Evolutionary conservation across 1,140 invertebrate genomes (phyloP), one percentile per base, ranked within the genome.

Genomic region (Drosophila simulans): DNA sequence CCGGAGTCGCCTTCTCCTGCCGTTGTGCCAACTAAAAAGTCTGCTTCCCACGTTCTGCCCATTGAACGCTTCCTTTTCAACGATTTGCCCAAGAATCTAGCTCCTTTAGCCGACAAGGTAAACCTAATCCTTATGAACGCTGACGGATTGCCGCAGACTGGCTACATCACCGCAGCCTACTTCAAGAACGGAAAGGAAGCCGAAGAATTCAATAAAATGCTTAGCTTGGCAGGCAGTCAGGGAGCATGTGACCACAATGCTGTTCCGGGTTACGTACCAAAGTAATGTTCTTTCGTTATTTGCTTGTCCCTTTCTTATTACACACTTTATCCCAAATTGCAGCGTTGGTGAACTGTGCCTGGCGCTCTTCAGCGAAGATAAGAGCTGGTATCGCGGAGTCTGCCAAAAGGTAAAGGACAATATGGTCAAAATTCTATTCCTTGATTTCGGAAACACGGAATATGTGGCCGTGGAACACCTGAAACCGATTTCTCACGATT

Each of bases 331-430:
- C 0, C 20, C 25, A 4, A 4, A 39, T 17, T 37, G 3, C 22
- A 88, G 83, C 10, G 40, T 89, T 55, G 71, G 72, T 0, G 83
- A 88, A 70, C 1, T 83, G 31, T 89, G 84, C 20, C 5, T 72
- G 42, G 31, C 65, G 1, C 11, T 69, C 4, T 88, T 46, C 40
- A 8, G 10, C 10, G 84, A 73, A 8, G 83, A 88, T 40, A 53
- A 63, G 4, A 4, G 7, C 0, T 88, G 83, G 84, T 89, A 88
- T 17, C 83, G 83, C 4, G 76, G 76, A 13, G 57, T 80, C 27
- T 88, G 83, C 17, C 34, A 46, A 4, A 31, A 48, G 12, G 15
- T 77, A 12, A 39, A 17, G 4, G 63, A n/a, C 17, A 13, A 77
- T 4, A 39, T 10, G 15, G 76, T 31, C 0, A 15, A 25, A 11